These are phyloP conservation scores for Acleris sparsana DNA, from an alignment of 2,888 invertebrate species.

Conservation along the genomic window DNA sequence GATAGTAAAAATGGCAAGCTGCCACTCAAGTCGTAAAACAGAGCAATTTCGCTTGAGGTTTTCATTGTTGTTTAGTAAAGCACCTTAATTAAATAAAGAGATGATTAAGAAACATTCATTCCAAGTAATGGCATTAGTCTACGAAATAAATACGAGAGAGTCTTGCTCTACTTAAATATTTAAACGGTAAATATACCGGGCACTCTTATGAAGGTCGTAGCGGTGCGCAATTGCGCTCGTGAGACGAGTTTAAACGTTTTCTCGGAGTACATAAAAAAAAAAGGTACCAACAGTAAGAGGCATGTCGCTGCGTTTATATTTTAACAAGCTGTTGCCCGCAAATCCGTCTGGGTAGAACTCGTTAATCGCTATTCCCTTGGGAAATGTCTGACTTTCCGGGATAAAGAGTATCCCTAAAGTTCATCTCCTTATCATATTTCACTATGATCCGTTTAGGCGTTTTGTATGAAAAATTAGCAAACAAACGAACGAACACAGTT, in stretches of 20 bases:
- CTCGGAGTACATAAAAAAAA: not conserved
- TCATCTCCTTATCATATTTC: too few species aligned
- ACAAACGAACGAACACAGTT: too few species aligned
- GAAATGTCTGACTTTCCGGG: too few species aligned
- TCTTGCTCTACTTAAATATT: slow-evolving; percentile 7
- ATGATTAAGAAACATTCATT: slow-evolving; percentile 1
- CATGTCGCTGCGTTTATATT: too few species aligned
- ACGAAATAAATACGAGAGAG: not conserved
- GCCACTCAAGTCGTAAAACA: slow-evolving; percentile 10
- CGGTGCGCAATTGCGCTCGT: not conserved
- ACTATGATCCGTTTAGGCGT: too few species aligned
- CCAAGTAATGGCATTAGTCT: slow-evolving; percentile 6
- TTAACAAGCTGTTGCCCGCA: too few species aligned
- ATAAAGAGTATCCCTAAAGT: too few species aligned
- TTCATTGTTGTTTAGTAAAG: not conserved
- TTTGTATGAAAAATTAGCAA: too few species aligned
- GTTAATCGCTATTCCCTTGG: too few species aligned
- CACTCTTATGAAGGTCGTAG: not conserved
- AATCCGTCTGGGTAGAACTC: too few species aligned
- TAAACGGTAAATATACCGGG: slow-evolving; percentile 9
- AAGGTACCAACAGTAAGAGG: not conserved
- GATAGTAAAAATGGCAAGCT: slow-evolving; percentile 11
- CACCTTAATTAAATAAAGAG: slow-evolving; percentile 5
- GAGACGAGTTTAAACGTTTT: not conserved
- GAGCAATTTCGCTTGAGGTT: slow-evolving; percentile 2